Conservation (phyloP, 2,113 vertebrate genomes). For the Neogobius melanostomus region DNA sequence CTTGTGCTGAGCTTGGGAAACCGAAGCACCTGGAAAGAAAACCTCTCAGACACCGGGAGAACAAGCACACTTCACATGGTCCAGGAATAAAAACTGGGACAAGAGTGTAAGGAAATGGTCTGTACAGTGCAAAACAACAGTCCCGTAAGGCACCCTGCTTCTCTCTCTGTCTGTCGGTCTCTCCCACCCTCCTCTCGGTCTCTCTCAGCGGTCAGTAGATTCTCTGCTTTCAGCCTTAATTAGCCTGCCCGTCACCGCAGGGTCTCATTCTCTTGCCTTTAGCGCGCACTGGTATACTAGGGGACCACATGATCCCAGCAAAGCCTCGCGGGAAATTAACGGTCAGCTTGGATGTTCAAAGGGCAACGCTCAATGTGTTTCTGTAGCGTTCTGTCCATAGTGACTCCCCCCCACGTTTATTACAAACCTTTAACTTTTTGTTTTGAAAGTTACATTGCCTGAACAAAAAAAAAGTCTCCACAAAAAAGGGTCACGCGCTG, state of each 20-base stretch:
- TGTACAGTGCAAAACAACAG: not conserved
- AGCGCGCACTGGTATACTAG: slow-evolving; percentile 8
- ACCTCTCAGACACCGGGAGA: too few species aligned
- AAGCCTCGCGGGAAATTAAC: slow-evolving; percentile 53
- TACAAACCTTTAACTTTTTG: too few species aligned
- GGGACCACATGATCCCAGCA: slow-evolving; percentile 26
- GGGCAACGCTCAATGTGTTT: slow-evolving; percentile 21
- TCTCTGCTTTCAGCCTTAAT: slow-evolving; percentile 31
- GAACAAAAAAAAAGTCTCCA: too few species aligned
- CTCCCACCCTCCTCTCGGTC: not conserved
- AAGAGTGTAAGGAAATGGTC: too few species aligned
- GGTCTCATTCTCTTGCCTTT: slow-evolving; percentile 32
- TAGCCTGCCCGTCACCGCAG: slow-evolving; percentile 32
- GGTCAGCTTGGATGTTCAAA: slow-evolving; percentile 26
- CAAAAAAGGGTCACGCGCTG: too few species aligned
- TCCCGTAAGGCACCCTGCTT: not conserved
- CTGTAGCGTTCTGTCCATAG: not conserved
- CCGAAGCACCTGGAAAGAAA: too few species aligned
- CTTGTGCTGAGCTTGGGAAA: too few species aligned
- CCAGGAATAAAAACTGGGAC: too few species aligned
- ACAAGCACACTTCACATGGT: too few species aligned
- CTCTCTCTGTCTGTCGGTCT: not conserved
- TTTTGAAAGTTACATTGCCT: too few species aligned
- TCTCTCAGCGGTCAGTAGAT: slow-evolving; percentile 15
- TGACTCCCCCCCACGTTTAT: too few species aligned